Percentiles rank a stretch among this genome's conserved stretches.
Evolutionary conservation across 2,113 vertebrate species (phyloP).

Genomic region (Bujurquina vittata): DNA sequence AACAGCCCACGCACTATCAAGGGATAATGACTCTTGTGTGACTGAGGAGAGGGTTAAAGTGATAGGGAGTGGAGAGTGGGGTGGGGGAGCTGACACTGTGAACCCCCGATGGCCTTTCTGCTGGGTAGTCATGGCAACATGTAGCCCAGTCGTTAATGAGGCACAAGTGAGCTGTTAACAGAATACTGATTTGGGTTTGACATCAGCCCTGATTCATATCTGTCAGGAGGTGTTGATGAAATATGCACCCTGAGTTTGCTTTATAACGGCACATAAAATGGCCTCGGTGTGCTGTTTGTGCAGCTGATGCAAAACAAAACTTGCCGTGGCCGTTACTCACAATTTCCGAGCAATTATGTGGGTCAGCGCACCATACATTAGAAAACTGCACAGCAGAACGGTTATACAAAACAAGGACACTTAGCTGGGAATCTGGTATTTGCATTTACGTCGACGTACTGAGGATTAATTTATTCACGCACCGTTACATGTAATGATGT

Average conservation of each 20-base stretch:
- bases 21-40: conserved; percentile 58
- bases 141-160: conserved; percentile 71
- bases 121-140: conserved; percentile 74
- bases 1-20: conserved; percentile 16
- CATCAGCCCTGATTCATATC: conserved; percentile 58
- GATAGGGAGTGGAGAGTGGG: conserved; percentile 33
- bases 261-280: conserved; percentile 22
- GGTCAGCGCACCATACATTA: neutral
- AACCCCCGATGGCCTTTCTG: conserved; percentile 74
- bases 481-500: neutral
- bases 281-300: neutral
- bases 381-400: neutral
- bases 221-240: conserved; percentile 62
- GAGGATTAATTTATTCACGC: neutral
- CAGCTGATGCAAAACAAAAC: conserved; percentile 16
- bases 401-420: neutral
- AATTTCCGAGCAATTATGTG: conserved; percentile 8
- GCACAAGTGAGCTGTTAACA: conserved; percentile 73
- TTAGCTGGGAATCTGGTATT: neutral
- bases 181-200: conserved; percentile 77
- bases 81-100: conserved; percentile 56
- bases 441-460: neutral
- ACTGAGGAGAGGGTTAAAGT: conserved; percentile 68
- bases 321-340: neutral
- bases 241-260: conserved; percentile 38